Conservation (phyloP, 1,140 invertebrate genomes). For the Telenomus remus region DNA sequence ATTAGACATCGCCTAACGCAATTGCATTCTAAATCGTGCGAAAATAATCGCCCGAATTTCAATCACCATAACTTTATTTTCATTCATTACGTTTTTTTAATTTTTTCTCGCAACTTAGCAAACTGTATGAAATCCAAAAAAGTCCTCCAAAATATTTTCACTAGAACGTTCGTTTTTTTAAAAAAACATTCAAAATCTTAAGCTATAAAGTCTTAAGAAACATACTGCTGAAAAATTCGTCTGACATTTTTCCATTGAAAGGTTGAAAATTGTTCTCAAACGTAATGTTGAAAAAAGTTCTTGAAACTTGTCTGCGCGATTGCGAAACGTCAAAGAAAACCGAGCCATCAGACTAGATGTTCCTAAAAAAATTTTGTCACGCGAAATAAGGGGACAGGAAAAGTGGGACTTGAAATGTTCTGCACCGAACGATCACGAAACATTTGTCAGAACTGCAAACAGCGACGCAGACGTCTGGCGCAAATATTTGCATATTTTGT, state of each 20-base stretch:
- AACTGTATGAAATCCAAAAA: too few relatives aligned
- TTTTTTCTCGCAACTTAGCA: too few relatives aligned
- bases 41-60: slow-evolving; percentile 43
- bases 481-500: slow-evolving; percentile 20
- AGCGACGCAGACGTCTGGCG: background rate
- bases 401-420: background rate
- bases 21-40: slow-evolving; percentile 40
- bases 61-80: slow-evolving; percentile 7
- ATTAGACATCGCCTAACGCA: slow-evolving; percentile 49
- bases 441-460: background rate
- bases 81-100: background rate
- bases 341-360: background rate
- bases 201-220: too few relatives aligned
- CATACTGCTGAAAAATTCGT: too few relatives aligned
- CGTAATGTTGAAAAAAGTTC: too few relatives aligned
- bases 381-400: background rate
- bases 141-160: too few relatives aligned
- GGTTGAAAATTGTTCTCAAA: too few relatives aligned
- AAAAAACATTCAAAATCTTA: too few relatives aligned
- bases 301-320: too few relatives aligned
- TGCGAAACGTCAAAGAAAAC: too few relatives aligned
- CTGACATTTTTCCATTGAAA: too few relatives aligned
- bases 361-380: background rate
- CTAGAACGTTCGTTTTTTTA: too few relatives aligned
- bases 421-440: background rate